Evolutionary conservation across 2,797 vertebrate species (phyloP).

Genomic region (Coracias cyanogaster): DNA sequence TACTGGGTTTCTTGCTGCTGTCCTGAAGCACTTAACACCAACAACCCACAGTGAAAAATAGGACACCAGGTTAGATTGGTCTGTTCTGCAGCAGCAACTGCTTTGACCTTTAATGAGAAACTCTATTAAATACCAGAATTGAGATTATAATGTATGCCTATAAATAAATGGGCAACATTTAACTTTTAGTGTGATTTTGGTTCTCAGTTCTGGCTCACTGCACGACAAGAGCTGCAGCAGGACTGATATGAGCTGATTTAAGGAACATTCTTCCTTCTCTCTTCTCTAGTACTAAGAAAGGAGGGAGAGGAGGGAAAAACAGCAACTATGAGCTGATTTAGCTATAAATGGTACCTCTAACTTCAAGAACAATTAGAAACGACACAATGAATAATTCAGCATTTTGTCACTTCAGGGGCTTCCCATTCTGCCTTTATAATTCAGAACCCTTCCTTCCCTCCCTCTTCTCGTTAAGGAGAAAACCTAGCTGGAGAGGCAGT

Average conservation of each 20-base stretch:
- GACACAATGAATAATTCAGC: constrained; percentile 60
- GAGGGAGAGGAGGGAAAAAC: neutral
- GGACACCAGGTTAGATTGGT: neutral
- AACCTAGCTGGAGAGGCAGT: neutral
- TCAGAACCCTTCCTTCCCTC: constrained; percentile 8
- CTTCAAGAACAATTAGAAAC: constrained; percentile 57
- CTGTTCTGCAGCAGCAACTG: neutral
- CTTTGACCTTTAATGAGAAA: neutral
- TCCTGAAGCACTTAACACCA: neutral
- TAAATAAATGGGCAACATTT: neutral
- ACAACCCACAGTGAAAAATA: neutral
- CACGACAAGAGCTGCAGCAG: neutral
- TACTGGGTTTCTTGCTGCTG: neutral
- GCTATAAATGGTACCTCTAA: neutral
- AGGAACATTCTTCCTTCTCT: neutral
- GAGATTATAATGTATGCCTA: neutral
- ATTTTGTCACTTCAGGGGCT: constrained; percentile 42
- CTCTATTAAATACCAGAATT: neutral
- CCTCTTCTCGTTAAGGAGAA: neutral
- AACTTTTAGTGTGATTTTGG: neutral
- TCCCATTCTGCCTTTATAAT: constrained; percentile 15
- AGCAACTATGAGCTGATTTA: neutral
- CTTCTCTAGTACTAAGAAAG: neutral
- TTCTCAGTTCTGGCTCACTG: neutral
- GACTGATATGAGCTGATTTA: neutral